These are phyloP conservation scores for Megatriorchis doriae DNA, from an alignment of 2,113 vertebrate genomes.

Conservation along the genomic window DNA sequence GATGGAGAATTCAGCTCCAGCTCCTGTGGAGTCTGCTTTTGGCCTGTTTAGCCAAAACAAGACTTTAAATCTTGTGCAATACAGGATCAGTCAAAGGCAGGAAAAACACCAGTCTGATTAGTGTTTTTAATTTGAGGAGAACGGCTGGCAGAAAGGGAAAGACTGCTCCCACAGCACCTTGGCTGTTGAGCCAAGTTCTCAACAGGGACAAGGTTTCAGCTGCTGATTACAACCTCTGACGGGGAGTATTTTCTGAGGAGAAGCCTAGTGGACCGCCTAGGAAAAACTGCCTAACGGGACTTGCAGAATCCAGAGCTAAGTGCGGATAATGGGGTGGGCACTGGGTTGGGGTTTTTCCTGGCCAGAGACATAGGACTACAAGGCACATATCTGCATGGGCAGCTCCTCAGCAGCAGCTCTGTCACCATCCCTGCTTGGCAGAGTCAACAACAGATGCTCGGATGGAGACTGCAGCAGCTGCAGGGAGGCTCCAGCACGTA, in stretches of 20 bases:
- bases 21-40: neutral
- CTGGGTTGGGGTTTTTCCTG: neutral
- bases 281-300: neutral
- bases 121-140: neutral
- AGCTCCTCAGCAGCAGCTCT: neutral
- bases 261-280: neutral
- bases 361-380: neutral
- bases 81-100: neutral
- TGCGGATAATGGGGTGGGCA: neutral
- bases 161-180: neutral
- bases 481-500: accelerated
- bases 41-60: neutral
- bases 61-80: neutral
- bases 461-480: neutral
- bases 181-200: neutral
- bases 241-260: neutral
- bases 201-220: neutral
- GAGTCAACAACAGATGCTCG: neutral
- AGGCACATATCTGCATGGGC: neutral
- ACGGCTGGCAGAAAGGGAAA: neutral
- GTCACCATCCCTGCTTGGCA: neutral
- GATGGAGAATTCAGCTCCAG: neutral
- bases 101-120: neutral
- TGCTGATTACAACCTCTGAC: neutral
- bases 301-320: neutral